These are phyloP conservation scores for Orgyia antiqua DNA, from an alignment of 2,888 invertebrate genomes.

Conservation along the genomic window DNA sequence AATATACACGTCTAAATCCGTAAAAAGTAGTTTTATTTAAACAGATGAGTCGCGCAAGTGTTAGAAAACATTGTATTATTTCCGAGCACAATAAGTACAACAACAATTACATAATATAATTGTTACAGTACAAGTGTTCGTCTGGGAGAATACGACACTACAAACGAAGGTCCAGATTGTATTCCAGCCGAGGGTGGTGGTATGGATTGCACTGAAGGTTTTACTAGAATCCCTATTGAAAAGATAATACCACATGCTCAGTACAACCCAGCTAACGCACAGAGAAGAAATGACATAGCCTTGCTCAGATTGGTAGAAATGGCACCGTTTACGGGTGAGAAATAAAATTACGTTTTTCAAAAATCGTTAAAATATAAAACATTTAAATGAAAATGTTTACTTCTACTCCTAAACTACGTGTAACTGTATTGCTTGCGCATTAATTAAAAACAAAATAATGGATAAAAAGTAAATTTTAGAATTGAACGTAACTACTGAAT, in stretches of 20 bases:
- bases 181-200: slow-evolving; percentile 32
- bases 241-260: slow-evolving; percentile 54
- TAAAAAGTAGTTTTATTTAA: no score
- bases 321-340: slow-evolving; percentile 22
- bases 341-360: neutral
- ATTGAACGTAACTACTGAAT: no score
- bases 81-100: no score
- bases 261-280: slow-evolving; percentile 30
- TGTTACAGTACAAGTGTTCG: slow-evolving; percentile 30
- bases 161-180: slow-evolving; percentile 55
- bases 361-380: neutral
- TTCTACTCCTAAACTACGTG: no score
- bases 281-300: slow-evolving; percentile 58
- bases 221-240: slow-evolving; percentile 49
- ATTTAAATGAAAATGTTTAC: no score
- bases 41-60: no score
- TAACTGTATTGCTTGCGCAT: no score
- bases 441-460: no score
- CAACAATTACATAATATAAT: no score
- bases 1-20: no score
- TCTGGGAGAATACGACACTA: slow-evolving; percentile 70
- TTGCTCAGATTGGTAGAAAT: slow-evolving; percentile 50
- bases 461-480: no score
- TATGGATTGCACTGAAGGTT: slow-evolving; percentile 56
- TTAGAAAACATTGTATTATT: no score